Evolutionary conservation across 2,888 invertebrate species (phyloP).

Genomic region (Syritta pipiens): DNA sequence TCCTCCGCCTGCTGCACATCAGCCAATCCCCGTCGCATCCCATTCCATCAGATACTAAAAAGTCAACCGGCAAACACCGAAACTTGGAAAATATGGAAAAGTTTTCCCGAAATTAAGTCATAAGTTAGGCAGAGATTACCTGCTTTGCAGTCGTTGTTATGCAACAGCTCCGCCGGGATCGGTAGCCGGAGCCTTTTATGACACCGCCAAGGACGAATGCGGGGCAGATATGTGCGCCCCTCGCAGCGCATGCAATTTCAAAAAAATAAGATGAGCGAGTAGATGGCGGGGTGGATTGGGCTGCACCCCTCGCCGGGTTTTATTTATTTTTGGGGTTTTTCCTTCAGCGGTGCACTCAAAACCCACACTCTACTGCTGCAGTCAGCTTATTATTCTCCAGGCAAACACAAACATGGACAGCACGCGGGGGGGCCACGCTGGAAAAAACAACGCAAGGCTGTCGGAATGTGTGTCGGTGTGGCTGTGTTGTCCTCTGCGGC

Average conservation of each 20-base stretch:
- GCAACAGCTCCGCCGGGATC: neutral
- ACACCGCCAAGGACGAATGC: conserved; percentile 19
- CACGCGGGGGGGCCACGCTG: neutral
- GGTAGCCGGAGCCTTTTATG: conserved; percentile 15
- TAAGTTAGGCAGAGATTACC: conserved; percentile 43
- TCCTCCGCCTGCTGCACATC: neutral
- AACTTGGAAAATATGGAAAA: conserved; percentile 37
- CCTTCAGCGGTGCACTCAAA: conserved; percentile 7
- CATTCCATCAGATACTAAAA: conserved; percentile 14
- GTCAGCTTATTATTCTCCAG: conserved; percentile 40
- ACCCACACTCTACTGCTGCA: conserved; percentile 38
- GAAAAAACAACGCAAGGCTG: neutral
- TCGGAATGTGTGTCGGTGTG: neutral
- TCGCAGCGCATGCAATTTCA: too few relatives aligned
- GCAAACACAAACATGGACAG: conserved; percentile 33
- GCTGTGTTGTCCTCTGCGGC: conserved; percentile 1
- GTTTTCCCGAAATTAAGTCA: conserved; percentile 53
- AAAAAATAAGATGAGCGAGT: too few relatives aligned
- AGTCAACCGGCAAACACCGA: conserved; percentile 27
- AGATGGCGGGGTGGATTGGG: conserved; percentile 1
- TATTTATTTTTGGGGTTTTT: conserved; percentile 24
- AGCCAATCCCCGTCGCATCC: neutral
- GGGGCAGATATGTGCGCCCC: conserved; percentile 7
- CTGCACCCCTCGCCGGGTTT: neutral
- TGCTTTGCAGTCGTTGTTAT: conserved; percentile 8